These are phyloP conservation scores for Lithodes maja DNA, from an alignment of 2,888 invertebrate species.

Conservation along the genomic window DNA sequence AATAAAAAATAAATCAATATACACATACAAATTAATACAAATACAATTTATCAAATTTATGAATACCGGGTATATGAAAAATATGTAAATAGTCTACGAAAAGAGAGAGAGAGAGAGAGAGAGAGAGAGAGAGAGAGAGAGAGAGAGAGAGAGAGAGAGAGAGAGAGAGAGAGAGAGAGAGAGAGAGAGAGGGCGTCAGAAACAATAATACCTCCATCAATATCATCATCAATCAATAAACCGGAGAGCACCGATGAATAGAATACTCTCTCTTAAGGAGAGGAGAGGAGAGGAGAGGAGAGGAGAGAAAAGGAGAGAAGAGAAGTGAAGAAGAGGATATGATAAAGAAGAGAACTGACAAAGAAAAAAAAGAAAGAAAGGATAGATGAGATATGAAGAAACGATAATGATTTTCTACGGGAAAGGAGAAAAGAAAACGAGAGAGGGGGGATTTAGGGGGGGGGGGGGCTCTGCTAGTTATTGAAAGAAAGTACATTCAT, in stretches of 20 bases:
- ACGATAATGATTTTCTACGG: neutral
- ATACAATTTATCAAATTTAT: too few species aligned
- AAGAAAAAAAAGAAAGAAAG: neutral
- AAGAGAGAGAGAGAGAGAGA: neutral
- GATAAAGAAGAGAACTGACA: neutral
- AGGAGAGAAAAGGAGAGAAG: neutral
- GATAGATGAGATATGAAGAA: neutral
- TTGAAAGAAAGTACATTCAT: too few species aligned
- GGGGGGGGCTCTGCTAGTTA: neutral
- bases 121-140: constrained; percentile 3
- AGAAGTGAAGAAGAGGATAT: neutral
- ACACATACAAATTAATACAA: too few species aligned
- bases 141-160: neutral
- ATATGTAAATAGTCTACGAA: neutral
- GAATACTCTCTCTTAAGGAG: neutral
- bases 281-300: neutral
- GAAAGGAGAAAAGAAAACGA: neutral
- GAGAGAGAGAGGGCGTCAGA: neutral
- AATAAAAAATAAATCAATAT: too few species aligned
- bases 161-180: constrained; percentile 11
- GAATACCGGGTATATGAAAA: too few species aligned
- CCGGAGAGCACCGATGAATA: neutral
- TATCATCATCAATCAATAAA: too few species aligned
- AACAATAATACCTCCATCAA: neutral
- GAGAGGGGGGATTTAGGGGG: neutral